Evolutionary conservation across 92 coral and sea anemone genomes (phyloP).

Genomic region (Siderastrea siderea): DNA sequence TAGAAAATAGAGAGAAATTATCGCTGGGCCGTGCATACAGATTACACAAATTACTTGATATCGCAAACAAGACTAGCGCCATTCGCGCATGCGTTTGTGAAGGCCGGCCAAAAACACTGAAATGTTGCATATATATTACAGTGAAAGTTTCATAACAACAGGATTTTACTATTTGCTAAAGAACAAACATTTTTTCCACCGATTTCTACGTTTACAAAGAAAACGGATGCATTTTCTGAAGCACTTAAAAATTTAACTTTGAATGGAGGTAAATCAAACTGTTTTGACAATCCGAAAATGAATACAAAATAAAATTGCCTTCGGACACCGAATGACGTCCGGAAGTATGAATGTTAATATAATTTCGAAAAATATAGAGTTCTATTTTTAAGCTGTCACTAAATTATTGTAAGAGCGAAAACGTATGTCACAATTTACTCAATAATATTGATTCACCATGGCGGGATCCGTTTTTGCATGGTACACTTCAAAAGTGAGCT

Average conservation of each 20-base stretch:
- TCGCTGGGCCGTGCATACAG: background rate
- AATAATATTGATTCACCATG: constrained; percentile 13
- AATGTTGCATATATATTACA: background rate
- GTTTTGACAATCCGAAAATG: constrained; percentile 34
- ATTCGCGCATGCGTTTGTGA: constrained; percentile 20
- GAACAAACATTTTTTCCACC: background rate
- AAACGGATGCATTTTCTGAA: background rate
- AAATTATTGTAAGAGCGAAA: background rate
- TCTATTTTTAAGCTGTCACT: constrained; percentile 21
- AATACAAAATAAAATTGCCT: constrained; percentile 20
- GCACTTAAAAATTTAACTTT: background rate
- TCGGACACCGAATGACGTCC: constrained; percentile 18
- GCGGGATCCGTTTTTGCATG: background rate
- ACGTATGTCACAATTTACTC: background rate
- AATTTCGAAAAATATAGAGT: constrained; percentile 4
- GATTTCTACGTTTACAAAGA: background rate
- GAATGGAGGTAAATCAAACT: constrained; percentile 20
- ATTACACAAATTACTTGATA: background rate
- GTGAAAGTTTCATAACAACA: background rate
- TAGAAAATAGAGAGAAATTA: constrained; percentile 1
- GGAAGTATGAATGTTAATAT: constrained; percentile 29
- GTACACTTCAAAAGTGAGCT: background rate
- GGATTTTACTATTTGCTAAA: too few species aligned
- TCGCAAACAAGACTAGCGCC: background rate
- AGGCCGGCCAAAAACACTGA: background rate